phyloP scores from a whole-genome alignment of 2,888 invertebrate species.

The Coelopa pilipes region DNA sequence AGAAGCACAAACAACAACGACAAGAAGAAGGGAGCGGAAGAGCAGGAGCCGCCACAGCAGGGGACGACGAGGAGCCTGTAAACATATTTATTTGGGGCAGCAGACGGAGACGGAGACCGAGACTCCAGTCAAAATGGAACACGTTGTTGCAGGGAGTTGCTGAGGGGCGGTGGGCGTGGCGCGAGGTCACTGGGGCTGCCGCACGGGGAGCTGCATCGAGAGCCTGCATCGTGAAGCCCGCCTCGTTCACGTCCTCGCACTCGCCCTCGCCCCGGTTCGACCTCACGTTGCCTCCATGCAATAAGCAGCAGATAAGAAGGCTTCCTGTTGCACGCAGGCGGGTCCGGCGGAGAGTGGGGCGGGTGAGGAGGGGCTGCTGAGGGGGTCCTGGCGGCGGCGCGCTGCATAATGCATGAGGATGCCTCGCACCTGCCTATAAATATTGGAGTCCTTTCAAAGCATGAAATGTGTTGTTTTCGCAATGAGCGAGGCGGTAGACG shows the following conservation, averaged over 20 bases:
- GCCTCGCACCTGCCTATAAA: neutral
- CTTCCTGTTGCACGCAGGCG: constrained; percentile 5
- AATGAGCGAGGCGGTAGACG: neutral
- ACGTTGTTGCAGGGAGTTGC: neutral
- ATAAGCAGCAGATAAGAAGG: constrained; percentile 1
- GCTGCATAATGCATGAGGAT: constrained; percentile 2
- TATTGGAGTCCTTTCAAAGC: constrained; percentile 8
- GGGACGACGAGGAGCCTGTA: neutral
- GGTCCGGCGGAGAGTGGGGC: no score
- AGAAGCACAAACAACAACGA: no score
- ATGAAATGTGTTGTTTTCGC: neutral
- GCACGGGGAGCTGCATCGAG: neutral
- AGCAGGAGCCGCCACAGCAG: neutral
- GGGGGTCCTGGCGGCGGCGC: neutral
- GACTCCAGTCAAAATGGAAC: constrained; percentile 2
- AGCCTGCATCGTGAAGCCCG: neutral
- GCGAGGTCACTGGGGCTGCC: neutral
- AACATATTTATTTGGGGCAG: constrained; percentile 9
- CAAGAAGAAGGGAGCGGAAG: neutral
- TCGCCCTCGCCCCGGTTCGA: neutral
- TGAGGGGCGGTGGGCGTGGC: neutral
- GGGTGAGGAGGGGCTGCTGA: no score
- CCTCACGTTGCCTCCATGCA: neutral
- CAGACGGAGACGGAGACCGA: neutral
- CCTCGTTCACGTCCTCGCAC: neutral